phyloP scores from a whole-genome alignment of 2,888 invertebrate genomes.

The Machimus atricapillus region DNA sequence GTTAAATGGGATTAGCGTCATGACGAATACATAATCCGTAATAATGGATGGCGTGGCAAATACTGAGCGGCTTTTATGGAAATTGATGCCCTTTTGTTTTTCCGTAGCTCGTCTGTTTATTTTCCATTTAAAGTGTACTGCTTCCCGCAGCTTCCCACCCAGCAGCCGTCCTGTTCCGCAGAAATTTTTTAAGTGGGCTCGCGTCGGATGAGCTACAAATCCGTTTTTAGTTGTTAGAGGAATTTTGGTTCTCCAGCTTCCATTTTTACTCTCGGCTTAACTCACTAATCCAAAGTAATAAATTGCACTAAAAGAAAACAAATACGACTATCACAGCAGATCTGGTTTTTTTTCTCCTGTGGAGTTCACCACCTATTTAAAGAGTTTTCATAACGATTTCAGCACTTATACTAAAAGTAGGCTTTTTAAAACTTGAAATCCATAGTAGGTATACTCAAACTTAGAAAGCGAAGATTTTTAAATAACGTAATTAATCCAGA shows the following conservation, averaged over 20 bases:
- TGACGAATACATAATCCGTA: constrained; percentile 5
- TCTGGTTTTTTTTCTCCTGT: background rate
- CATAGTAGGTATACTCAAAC: too few species aligned
- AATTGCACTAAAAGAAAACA: background rate
- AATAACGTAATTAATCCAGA: too few species aligned
- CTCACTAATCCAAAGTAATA: background rate
- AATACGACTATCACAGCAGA: background rate
- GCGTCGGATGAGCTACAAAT: background rate
- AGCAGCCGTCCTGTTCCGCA: background rate
- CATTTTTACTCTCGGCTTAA: background rate
- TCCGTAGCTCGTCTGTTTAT: background rate
- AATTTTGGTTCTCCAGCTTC: background rate
- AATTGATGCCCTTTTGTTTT: background rate
- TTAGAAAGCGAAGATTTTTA: too few species aligned
- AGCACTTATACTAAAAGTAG: background rate
- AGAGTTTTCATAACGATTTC: background rate
- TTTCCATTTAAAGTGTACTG: background rate
- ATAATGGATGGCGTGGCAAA: constrained; percentile 19
- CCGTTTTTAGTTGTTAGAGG: background rate
- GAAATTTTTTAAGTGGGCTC: background rate
- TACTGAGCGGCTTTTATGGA: background rate
- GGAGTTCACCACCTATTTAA: background rate
- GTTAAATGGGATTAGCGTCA: constrained; percentile 8
- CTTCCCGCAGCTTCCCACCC: background rate
- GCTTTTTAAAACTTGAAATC: background rate